These are phyloP conservation scores for Acanthurus tractus DNA, from an alignment of 2,797 vertebrate species.

Conservation along the genomic window DNA sequence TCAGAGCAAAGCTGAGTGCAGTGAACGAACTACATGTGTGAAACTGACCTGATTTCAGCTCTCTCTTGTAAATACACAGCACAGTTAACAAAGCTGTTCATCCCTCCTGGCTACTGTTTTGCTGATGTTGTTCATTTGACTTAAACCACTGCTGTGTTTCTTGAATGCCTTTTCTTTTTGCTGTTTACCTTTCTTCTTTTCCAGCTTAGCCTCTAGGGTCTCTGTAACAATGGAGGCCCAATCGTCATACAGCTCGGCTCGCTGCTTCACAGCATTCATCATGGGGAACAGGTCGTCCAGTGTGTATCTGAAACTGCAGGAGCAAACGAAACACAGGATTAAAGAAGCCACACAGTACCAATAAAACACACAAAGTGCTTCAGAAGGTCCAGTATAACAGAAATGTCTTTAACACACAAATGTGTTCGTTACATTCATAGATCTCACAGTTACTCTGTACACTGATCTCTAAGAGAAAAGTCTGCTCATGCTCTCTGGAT, in stretches of 20 bases:
- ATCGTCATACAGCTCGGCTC: slow-evolving; percentile 91
- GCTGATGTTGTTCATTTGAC: too few species aligned
- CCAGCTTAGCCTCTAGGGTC: slow-evolving; percentile 92
- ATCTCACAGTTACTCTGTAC: not conserved
- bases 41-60: too few species aligned
- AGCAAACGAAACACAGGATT: slow-evolving; percentile 2
- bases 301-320: slow-evolving; percentile 90
- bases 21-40: too few species aligned
- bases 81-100: too few species aligned
- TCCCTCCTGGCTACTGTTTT: too few species aligned
- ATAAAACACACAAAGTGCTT: slow-evolving; percentile 2
- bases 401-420: not conserved
- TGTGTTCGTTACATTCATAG: not conserved
- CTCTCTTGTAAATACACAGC: too few species aligned
- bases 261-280: slow-evolving; percentile 91
- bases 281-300: slow-evolving; percentile 95
- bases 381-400: not conserved
- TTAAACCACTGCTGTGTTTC: too few species aligned
- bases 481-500: not conserved
- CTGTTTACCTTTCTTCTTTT: slow-evolving; percentile 92
- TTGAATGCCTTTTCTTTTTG: not conserved
- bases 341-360: too few species aligned
- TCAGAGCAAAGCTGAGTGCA: too few species aligned
- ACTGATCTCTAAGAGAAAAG: not conserved
- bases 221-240: slow-evolving; percentile 91